phyloP scores from a whole-genome alignment of 2,797 vertebrate species.

The Lepus oiostolus region DNA sequence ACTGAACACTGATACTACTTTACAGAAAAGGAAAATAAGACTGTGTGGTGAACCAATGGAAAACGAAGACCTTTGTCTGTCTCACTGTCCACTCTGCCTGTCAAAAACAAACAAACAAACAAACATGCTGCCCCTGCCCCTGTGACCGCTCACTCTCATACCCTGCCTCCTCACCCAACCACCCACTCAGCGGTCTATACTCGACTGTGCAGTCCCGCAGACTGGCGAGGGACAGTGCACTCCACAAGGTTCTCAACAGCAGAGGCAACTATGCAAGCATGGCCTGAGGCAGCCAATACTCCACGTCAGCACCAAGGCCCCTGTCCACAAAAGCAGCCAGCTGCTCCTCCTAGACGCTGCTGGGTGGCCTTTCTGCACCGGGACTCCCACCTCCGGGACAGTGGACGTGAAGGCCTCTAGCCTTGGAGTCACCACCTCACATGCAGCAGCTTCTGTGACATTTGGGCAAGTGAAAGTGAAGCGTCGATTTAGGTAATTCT shows the following conservation, averaged over 20 bases:
- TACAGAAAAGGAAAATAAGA: not conserved
- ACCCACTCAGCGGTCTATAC: not conserved
- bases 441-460: not conserved
- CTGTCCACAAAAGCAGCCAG: not conserved
- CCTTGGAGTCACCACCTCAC: not conserved
- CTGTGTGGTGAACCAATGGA: too few relatives aligned
- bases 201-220: not conserved
- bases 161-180: not conserved
- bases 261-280: not conserved
- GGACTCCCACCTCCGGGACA: not conserved
- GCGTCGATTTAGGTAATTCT: not conserved
- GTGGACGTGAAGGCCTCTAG: not conserved
- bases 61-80: too few relatives aligned
- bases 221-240: not conserved
- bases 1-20: not conserved
- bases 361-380: not conserved
- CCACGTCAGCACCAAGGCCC: rapidly evolving
- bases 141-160: not conserved
- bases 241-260: not conserved
- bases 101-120: too few relatives aligned
- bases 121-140: not conserved
- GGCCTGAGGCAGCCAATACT: not conserved
- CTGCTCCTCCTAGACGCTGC: not conserved
- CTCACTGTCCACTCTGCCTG: too few relatives aligned
- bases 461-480: not conserved